phyloP scores from a whole-genome alignment of 2,888 invertebrate species.

The Fabriciana adippe region DNA sequence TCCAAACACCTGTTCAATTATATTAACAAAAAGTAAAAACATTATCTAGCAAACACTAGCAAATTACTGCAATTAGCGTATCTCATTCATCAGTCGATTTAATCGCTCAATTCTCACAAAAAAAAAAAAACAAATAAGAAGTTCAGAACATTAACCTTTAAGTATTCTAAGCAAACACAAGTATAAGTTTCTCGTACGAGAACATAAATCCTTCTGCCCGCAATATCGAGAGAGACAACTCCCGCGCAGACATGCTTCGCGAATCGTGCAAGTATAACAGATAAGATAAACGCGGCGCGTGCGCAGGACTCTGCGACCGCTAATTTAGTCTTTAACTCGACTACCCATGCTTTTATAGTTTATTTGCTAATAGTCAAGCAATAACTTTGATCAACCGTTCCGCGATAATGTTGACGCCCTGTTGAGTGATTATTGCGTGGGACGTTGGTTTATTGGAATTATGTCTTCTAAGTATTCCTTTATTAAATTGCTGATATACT shows the following conservation, averaged over 20 bases:
- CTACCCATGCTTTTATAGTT: slow-evolving; percentile 59
- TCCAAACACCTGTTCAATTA: background rate
- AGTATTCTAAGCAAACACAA: slow-evolving; percentile 25
- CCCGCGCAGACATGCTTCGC: slow-evolving; percentile 56
- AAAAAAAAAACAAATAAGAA: slow-evolving; percentile 17
- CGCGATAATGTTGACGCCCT: slow-evolving; percentile 34
- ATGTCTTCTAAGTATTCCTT: slow-evolving; percentile 17
- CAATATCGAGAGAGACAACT: slow-evolving; percentile 48
- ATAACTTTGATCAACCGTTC: slow-evolving; percentile 38
- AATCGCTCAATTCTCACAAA: slow-evolving; percentile 2
- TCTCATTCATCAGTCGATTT: slow-evolving; percentile 12
- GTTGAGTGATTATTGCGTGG: slow-evolving; percentile 37
- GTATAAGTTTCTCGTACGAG: slow-evolving; percentile 41
- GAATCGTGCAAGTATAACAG: slow-evolving; percentile 55
- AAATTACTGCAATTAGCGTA: slow-evolving; percentile 10
- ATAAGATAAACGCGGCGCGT: slow-evolving; percentile 72
- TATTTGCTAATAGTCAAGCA: slow-evolving; percentile 59
- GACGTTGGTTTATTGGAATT: slow-evolving; percentile 25
- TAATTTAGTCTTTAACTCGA: slow-evolving; percentile 79
- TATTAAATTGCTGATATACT: slow-evolving; percentile 20
- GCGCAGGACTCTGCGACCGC: slow-evolving; percentile 71
- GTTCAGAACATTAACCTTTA: slow-evolving; percentile 21
- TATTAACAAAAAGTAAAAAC: background rate
- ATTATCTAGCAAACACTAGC: background rate
- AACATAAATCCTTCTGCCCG: slow-evolving; percentile 49